Base-by-base conservation (phyloP, 2,113 vertebrate species). In the Sterna hirundo region DNA sequence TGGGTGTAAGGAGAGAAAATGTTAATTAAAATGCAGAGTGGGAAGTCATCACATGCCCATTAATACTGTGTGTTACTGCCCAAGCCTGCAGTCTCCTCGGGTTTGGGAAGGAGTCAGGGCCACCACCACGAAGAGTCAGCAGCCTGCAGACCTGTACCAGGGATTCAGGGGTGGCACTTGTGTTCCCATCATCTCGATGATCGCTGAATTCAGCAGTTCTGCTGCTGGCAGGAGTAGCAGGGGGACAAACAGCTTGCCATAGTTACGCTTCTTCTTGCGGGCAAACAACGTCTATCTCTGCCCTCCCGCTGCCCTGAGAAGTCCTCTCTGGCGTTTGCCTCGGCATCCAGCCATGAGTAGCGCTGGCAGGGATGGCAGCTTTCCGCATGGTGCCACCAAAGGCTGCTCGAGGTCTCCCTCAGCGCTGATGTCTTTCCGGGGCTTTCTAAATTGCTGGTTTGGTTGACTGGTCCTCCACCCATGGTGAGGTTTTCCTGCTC, bases 331-430 rank as follows among this genome's bases (percentile, higher is more conserved):
- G 60, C 34, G 25, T 65, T 86, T 13, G 5, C 42, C 47, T 86
- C 17, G 3, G 77, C 76, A 58, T 58, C 52, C 58, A 71, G 75
- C 62, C 1, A 0, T 0, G 5, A 40, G 32, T 8, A 22, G 22
- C 49, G 21, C n/a, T 51, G 54, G 30, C 18, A 49, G 46, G 15
- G 49, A 78, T 5, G 5, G 60, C 55, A 82, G 70, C 78, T 84
- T 77, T 81, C 72, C 69, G 55, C 75, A 29, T 1, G 9, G 79
- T 15, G 30, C 34, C 42, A 47, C 11, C 27, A 32, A 66, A 49
- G 51, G 86, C 93, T 83, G 68, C 54, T 66, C 4, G 10, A 77
- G 30, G 22, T 64, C 29, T 83, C 47, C 40, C 46, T 81, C 49
- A 27, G 44, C 7, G 1, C 47, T 14, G 11, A 40, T 40, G 14